Conservation (phyloP, 2,113 vertebrate species). For the Actinemys pallida region DNA sequence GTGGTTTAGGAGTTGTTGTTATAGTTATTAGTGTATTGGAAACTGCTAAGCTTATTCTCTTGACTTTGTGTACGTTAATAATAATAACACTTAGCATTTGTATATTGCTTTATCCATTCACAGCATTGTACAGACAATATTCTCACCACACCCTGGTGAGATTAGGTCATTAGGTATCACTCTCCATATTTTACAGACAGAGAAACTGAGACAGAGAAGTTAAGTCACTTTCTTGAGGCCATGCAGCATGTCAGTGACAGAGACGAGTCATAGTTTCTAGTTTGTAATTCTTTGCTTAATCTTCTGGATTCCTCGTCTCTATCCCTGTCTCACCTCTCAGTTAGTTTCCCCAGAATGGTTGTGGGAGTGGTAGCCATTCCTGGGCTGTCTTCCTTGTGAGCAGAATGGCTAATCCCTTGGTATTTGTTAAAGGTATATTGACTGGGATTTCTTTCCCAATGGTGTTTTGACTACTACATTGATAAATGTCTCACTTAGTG, state of each 20-base stretch:
- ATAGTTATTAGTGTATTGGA: background rate
- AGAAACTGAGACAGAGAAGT: constrained; percentile 21
- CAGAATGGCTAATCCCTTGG: background rate
- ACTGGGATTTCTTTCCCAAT: background rate
- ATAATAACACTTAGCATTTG: background rate
- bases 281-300: background rate
- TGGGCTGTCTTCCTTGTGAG: background rate
- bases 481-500: background rate
- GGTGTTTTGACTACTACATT: background rate
- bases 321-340: constrained; percentile 18
- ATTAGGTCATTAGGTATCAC: background rate
- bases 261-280: constrained; percentile 28
- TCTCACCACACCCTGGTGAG: background rate
- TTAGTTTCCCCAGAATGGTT: constrained; percentile 38
- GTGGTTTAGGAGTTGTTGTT: constrained; percentile 9
- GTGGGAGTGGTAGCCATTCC: background rate
- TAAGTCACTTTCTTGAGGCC: constrained; percentile 25
- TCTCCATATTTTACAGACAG: background rate
- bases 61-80: background rate
- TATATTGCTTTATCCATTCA: background rate
- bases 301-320: background rate
- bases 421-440: background rate
- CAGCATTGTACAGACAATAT: background rate
- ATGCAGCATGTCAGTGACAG: background rate
- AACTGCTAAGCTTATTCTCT: background rate